A percentile compares a stretch with the other conserved stretches of the same genome.
These are phyloP conservation scores for Platysternon megacephalum DNA, from an alignment of 2,113 vertebrate genomes.

Conservation along the genomic window DNA sequence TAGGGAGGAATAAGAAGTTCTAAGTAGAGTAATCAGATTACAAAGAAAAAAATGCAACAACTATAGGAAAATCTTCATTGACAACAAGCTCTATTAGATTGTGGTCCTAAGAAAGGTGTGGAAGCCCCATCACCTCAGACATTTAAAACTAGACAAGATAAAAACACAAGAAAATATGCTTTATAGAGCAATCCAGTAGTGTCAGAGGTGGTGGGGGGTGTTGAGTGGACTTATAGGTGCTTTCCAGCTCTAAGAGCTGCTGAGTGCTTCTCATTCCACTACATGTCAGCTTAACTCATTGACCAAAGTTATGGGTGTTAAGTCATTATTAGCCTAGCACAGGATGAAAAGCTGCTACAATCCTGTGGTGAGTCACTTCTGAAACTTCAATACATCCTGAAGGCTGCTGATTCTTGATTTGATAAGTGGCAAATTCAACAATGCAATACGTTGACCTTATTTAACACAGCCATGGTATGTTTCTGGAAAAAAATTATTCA, in stretches of 20 bases:
- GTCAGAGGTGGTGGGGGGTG: not conserved
- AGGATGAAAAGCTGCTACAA: conserved; percentile 18
- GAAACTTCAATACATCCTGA: conserved; percentile 15
- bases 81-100: not conserved
- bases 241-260: conserved; percentile 12
- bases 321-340: conserved; percentile 2
- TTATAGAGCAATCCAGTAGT: not conserved
- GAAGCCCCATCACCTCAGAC: not conserved
- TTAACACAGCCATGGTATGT: not conserved
- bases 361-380: conserved; percentile 23
- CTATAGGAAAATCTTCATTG: not conserved
- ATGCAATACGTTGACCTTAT: not conserved
- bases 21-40: not conserved
- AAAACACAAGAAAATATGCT: not conserved
- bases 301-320: not conserved
- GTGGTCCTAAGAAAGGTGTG: not conserved
- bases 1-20: not conserved
- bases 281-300: not conserved
- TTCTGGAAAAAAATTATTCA: not conserved
- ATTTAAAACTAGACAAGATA: not conserved
- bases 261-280: conserved; percentile 33
- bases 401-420: not conserved
- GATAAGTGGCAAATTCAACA: conserved; percentile 34
- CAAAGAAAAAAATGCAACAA: not conserved
- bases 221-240: not conserved